Evolutionary conservation across 2,113 vertebrate species (phyloP).

Genomic region (Corythoichthys haematopterus): DNA sequence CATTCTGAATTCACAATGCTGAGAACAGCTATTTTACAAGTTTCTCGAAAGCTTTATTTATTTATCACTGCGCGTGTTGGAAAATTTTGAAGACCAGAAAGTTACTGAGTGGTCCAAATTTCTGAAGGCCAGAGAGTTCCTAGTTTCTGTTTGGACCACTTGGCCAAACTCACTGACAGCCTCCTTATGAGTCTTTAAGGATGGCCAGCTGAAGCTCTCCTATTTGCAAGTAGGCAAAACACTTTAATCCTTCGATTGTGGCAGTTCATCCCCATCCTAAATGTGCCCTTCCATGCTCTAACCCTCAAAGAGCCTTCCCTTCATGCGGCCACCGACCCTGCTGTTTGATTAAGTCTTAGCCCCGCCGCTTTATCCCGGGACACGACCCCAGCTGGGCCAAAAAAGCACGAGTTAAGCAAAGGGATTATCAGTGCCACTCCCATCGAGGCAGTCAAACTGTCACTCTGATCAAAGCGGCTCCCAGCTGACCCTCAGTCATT

Average conservation of each 20-base stretch:
- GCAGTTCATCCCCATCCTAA: slow-evolving; percentile 65
- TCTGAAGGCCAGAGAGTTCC: background rate
- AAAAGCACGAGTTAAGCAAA: slow-evolving; percentile 86
- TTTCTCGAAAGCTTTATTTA: background rate
- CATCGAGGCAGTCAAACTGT: slow-evolving; percentile 82
- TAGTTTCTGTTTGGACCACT: slow-evolving; percentile 4
- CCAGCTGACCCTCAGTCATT: slow-evolving; percentile 73
- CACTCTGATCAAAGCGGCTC: slow-evolving; percentile 81
- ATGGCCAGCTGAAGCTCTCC: slow-evolving; percentile 47
- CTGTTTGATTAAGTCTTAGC: slow-evolving; percentile 89
- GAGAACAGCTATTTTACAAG: background rate
- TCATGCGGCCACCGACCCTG: slow-evolving; percentile 57
- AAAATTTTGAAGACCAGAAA: background rate
- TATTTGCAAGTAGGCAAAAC: slow-evolving; percentile 64
- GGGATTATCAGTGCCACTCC: slow-evolving; percentile 84
- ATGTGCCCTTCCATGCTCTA: slow-evolving; percentile 59
- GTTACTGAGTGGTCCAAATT: background rate
- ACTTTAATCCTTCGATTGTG: slow-evolving; percentile 68
- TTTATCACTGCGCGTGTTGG: background rate
- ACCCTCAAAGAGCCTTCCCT: slow-evolving; percentile 63
- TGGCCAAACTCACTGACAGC: slow-evolving; percentile 31
- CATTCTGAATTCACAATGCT: slow-evolving; percentile 16
- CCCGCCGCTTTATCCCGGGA: slow-evolving; percentile 77
- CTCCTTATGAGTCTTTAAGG: slow-evolving; percentile 16
- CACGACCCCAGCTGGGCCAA: slow-evolving; percentile 81